A percentile compares a stretch with the other conserved stretches of the same genome.
These are phyloP conservation scores for Drosophila ezoana DNA, from an alignment of 2,888 invertebrate species.

Conservation along the genomic window DNA sequence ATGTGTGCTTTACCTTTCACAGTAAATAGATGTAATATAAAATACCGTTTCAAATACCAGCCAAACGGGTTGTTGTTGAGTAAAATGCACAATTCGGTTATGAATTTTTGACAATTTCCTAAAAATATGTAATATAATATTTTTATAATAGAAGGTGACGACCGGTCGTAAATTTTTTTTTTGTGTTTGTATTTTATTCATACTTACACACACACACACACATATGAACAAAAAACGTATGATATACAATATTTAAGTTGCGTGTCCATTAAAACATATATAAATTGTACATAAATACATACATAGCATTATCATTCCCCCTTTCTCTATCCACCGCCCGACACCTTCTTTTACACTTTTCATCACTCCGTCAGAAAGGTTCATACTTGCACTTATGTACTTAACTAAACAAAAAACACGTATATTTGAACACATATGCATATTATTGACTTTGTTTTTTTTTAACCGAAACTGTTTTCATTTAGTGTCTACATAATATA, in stretches of 20 bases:
- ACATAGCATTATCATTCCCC: slow-evolving; percentile 4
- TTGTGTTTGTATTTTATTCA: not conserved
- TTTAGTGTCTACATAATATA: not conserved
- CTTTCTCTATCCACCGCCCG: slow-evolving; percentile 2
- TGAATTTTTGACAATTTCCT: slow-evolving; percentile 8
- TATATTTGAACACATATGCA: slow-evolving; percentile 1
- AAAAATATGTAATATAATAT: slow-evolving; percentile 1
- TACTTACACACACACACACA: slow-evolving; percentile 1
- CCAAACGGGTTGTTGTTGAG: not conserved
- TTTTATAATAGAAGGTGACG: not conserved
- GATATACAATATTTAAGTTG: not conserved
- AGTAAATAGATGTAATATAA: slow-evolving; percentile 1
- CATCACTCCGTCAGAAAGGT: not conserved
- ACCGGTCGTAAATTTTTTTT: not conserved
- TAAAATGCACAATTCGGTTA: slow-evolving; percentile 5
- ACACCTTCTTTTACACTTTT: slow-evolving; percentile 8
- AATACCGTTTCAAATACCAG: slow-evolving; percentile 4
- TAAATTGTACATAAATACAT: slow-evolving; percentile 12
- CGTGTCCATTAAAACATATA: not conserved
- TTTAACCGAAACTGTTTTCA: slow-evolving; percentile 11
- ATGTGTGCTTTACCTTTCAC: slow-evolving; percentile 11
- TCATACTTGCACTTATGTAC: slow-evolving; percentile 1
- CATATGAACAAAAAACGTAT: not conserved
- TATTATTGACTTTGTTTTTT: slow-evolving; percentile 7
- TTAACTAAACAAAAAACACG: slow-evolving; percentile 19